A percentile compares a stretch with the other conserved stretches of the same genome.
Conservation (phyloP, 2,888 invertebrate genomes). For the Nomada fucata region DNA sequence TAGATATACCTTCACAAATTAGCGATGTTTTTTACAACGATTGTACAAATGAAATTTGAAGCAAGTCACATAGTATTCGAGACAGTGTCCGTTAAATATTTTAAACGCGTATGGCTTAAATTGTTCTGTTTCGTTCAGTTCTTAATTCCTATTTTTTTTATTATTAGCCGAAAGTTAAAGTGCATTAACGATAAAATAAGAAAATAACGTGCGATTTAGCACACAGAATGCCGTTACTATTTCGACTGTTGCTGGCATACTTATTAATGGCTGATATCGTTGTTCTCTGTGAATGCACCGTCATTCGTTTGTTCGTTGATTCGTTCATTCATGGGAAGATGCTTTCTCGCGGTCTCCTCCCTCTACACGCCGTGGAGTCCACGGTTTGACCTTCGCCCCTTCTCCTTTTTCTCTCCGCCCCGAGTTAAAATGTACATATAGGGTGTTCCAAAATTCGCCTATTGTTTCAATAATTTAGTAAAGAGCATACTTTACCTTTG, state of each 20-base stretch:
- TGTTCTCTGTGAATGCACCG: conserved; percentile 46
- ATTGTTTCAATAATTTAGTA: background rate
- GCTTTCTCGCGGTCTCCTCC: conserved; percentile 67
- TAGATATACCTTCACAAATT: background rate
- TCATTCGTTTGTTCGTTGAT: conserved; percentile 69
- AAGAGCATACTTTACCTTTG: background rate
- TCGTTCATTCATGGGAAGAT: conserved; percentile 75
- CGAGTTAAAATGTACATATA: conserved; percentile 63
- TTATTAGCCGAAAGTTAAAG: background rate
- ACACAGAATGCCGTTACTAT: conserved; percentile 2
- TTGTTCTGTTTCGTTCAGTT: background rate
- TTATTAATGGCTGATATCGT: conserved; percentile 33
- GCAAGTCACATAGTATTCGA: background rate
- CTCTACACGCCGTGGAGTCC: conserved; percentile 50
- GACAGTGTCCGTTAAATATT: background rate
- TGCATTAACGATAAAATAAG: background rate
- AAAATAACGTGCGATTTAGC: background rate
- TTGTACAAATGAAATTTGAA: background rate
- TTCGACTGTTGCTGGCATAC: background rate
- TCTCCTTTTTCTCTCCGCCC: conserved; percentile 48
- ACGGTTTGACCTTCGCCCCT: conserved; percentile 69
- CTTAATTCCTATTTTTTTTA: background rate
- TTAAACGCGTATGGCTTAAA: background rate
- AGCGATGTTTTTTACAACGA: no score
- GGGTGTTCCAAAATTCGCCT: conserved; percentile 43